These are phyloP conservation scores for Colaptes auratus DNA, from an alignment of 2,113 vertebrate species.

Conservation along the genomic window DNA sequence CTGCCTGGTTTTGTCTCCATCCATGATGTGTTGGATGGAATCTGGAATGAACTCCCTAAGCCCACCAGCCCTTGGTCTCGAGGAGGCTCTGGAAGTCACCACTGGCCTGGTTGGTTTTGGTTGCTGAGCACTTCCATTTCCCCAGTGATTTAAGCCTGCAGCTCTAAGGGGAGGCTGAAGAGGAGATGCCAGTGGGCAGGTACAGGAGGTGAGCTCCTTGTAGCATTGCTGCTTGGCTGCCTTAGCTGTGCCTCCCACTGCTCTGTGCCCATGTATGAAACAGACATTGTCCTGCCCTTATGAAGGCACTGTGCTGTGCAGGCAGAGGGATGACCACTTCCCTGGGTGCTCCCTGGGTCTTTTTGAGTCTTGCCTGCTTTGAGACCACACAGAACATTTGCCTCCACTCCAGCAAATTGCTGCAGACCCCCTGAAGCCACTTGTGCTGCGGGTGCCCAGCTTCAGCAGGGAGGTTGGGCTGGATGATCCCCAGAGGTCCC, in stretches of 20 bases:
- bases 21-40: background rate
- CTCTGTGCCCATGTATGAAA: background rate
- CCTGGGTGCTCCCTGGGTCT: background rate
- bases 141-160: background rate
- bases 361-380: background rate
- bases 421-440: background rate
- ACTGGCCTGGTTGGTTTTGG: background rate
- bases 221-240: background rate
- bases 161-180: background rate
- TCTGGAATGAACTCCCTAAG: background rate
- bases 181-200: background rate
- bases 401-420: background rate
- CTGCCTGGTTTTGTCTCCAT: background rate
- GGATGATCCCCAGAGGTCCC: no score
- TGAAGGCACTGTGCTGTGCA: background rate
- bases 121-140: accelerated
- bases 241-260: background rate
- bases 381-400: background rate
- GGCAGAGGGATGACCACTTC: background rate
- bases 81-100: background rate
- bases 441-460: background rate
- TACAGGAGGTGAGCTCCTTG: background rate
- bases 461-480: no score
- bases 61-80: background rate
- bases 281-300: background rate